phyloP scores from a whole-genome alignment of 1,140 invertebrate genomes.

The Drosophila ambigua region DNA sequence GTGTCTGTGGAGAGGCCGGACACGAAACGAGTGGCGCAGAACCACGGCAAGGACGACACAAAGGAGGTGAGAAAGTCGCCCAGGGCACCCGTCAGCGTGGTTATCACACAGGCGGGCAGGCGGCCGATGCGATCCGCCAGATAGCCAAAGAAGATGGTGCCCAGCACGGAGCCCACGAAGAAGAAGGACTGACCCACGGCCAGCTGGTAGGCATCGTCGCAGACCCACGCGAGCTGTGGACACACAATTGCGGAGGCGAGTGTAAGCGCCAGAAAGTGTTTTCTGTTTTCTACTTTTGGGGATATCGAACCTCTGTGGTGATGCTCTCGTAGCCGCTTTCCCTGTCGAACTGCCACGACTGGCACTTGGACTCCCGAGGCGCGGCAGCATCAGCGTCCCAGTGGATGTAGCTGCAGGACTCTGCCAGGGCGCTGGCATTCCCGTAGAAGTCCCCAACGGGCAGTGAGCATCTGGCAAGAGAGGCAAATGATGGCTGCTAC shows the following conservation, averaged over 20 bases:
- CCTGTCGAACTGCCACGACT: conserved; percentile 84
- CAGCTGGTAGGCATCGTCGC: conserved; percentile 85
- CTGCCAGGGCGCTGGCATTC: background rate
- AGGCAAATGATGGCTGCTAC: background rate
- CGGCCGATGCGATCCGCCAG: conserved; percentile 86
- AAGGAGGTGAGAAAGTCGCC: conserved; percentile 85
- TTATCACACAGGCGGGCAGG: conserved; percentile 85
- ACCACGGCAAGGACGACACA: conserved; percentile 83
- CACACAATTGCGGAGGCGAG: conserved; percentile 26
- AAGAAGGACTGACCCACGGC: conserved; percentile 86
- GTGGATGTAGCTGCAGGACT: conserved; percentile 13
- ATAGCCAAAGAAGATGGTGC: conserved; percentile 85
- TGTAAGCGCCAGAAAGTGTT: conserved; percentile 19
- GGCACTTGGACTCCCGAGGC: conserved; percentile 55
- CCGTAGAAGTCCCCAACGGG: background rate
- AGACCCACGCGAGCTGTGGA: conserved; percentile 86
- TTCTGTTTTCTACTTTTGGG: conserved; percentile 58
- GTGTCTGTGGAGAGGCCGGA: conserved; percentile 86
- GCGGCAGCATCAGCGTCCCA: background rate
- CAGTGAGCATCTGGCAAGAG: conserved; percentile 25
- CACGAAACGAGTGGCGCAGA: conserved; percentile 85
- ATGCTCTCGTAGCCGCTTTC: conserved; percentile 85
- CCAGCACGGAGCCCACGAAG: conserved; percentile 86
- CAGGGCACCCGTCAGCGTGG: conserved; percentile 85
- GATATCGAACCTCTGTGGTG: conserved; percentile 85